Evolutionary conservation across 2,797 vertebrate species (phyloP).

Genomic region (Dryobates pubescens): DNA sequence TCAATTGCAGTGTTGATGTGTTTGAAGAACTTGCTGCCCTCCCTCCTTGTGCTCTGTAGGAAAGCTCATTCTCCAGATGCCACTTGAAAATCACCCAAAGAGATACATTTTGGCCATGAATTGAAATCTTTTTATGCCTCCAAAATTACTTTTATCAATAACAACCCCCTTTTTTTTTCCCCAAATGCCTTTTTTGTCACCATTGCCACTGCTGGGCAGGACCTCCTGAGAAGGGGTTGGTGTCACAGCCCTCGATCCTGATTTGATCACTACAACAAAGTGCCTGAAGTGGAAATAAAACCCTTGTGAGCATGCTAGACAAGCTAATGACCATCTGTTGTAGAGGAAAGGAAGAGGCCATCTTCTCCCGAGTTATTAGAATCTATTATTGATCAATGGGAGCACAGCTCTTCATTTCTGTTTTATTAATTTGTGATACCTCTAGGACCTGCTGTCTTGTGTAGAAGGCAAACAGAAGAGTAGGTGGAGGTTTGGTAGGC

Average conservation of each 20-base stretch:
- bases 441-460: neutral
- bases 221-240: neutral
- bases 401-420: conserved; percentile 44
- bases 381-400: conserved; percentile 51
- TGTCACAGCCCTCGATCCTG: conserved; percentile 27
- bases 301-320: conserved; percentile 16
- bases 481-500: neutral
- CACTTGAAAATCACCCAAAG: neutral
- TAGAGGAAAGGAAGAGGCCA: conserved; percentile 49
- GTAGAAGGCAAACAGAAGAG: neutral
- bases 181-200: neutral
- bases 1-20: neutral
- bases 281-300: conserved; percentile 55
- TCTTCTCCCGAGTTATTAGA: conserved; percentile 58
- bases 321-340: conserved; percentile 54
- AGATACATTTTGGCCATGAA: neutral
- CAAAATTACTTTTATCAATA: neutral
- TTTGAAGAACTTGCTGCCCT: neutral
- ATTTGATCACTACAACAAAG: conserved; percentile 65
- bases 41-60: neutral
- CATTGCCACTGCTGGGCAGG: neutral
- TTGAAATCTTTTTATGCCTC: neutral
- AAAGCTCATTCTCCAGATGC: neutral
- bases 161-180: neutral
- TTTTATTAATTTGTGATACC: conserved; percentile 14